Percentiles rank a stretch among this genome's conserved stretches.
phyloP scores from a whole-genome alignment of 2,888 invertebrate genomes.

The Agrotis segetum region DNA sequence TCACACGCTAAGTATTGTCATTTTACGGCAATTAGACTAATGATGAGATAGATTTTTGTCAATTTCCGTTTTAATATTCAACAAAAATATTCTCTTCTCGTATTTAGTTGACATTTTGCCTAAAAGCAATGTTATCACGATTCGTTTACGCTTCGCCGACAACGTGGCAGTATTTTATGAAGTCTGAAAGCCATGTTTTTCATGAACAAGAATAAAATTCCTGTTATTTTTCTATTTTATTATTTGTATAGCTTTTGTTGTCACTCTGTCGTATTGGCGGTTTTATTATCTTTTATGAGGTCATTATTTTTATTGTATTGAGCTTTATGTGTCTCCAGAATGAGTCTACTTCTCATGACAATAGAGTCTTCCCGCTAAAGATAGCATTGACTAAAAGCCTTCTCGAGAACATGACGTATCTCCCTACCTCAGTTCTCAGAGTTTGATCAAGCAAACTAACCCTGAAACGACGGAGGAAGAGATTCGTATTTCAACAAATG shows the following conservation, averaged over 20 bases:
- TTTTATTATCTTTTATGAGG: conserved; percentile 37
- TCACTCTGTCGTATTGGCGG: conserved; percentile 23
- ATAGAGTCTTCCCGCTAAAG: background rate
- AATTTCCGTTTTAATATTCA: conserved; percentile 22
- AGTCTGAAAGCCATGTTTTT: conserved; percentile 49
- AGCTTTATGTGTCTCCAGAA: background rate
- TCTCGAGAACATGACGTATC: conserved; percentile 12
- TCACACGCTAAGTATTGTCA: background rate
- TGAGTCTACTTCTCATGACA: background rate
- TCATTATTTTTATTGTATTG: background rate
- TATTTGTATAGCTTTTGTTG: conserved; percentile 44
- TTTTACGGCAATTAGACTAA: conserved; percentile 27
- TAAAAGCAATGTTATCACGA: conserved; percentile 60
- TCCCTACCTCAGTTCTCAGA: conserved; percentile 14
- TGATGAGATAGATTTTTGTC: conserved; percentile 5
- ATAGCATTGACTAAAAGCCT: conserved; percentile 13
- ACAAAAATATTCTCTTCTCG: conserved; percentile 25
- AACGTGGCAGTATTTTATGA: conserved; percentile 43
- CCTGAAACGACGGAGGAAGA: conserved; percentile 38
- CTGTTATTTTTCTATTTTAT: conserved; percentile 44
- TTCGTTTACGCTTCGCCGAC: conserved; percentile 50
- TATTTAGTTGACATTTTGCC: conserved; percentile 52
- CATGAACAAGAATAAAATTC: conserved; percentile 42
- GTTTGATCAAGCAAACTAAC: conserved; percentile 51
- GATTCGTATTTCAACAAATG: conserved; percentile 62